Base-by-base conservation (phyloP, 2,888 invertebrate genomes). In the Cheilosia soror region DNA sequence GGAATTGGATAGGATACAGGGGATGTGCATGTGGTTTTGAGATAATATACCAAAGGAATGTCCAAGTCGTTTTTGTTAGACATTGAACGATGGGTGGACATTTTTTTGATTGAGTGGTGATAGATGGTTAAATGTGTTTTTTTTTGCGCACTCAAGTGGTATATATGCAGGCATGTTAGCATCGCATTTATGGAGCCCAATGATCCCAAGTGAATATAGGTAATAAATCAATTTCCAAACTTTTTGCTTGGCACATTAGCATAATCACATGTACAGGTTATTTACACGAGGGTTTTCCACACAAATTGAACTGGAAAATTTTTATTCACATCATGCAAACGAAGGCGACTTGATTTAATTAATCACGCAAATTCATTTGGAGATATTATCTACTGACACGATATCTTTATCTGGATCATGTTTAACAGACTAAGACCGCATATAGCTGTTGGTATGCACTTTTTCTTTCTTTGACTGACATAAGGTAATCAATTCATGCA, bases 391-490 rank as follows among this genome's bases (percentile, higher is more conserved):
- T 15, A 69, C 40, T 29, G 40, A 33, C 82, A 82, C 55, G 71
- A 60, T 66, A 77, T 55, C 68, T 55, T 20, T 66, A 82, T 77
- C 60, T 72, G 51, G 78, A 72, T 66, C 82, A 72, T 55, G 78
- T 53, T 72, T 47, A 83, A 66, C 66, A 66, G 78, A 78, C 66
- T 65, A 82, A 53, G 49, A 65, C 75, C 69, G 37, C 13, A 11
- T 62, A 42, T 20, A 9, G 25, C 15, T 60, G 47, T 47, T 29
- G 27, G 11, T 5, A 33, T 65, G 31, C 33, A 71, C 71, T 82
- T 82, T 81, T 82, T 71, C 77, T 82, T 77, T 77, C 65, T 9
- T 49, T 49, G n/a, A n/a, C 75, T 37, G 55, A 58, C 57, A 63
- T 11, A 29, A 65, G 57, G 13, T 7, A 57, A 65, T 57, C 57